Percentiles rank a stretch among this genome's conserved stretches.
Conservation (phyloP, 2,888 invertebrate genomes). For the Gonocerus acuteangulatus region DNA sequence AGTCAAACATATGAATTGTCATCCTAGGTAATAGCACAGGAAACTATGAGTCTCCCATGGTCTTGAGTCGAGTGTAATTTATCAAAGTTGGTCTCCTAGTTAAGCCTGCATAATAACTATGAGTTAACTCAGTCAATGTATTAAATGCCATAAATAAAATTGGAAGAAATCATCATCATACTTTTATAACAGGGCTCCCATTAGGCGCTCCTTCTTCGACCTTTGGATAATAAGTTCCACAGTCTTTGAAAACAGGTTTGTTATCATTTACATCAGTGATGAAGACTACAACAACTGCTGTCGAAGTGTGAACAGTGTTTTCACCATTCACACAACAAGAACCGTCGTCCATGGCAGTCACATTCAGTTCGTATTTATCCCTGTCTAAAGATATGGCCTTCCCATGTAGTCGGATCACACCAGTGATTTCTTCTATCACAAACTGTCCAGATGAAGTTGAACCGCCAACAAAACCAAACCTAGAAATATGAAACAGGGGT, state of each 20-base stretch:
- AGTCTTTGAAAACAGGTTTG: conserved; percentile 91
- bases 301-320: conserved; percentile 80
- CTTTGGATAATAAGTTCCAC: conserved; percentile 84
- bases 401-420: conserved; percentile 81
- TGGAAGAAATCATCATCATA: no score
- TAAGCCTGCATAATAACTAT: no score
- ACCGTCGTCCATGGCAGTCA: conserved; percentile 95
- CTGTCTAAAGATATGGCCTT: conserved; percentile 80
- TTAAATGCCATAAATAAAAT: no score
- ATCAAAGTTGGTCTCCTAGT: no score
- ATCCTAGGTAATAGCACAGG: no score
- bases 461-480: conserved; percentile 71
- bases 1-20: no score
- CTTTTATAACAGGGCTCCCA: conserved; percentile 87
- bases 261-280: conserved; percentile 96
- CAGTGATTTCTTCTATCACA: conserved; percentile 90
- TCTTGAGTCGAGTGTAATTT: no score
- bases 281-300: conserved; percentile 90
- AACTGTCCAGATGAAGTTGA: conserved; percentile 86
- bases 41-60: no score
- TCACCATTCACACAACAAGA: conserved; percentile 89
- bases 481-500: conserved; percentile 38
- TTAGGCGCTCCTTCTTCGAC: conserved; percentile 91
- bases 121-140: no score
- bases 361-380: conserved; percentile 92